phyloP scores from a whole-genome alignment of 2,113 vertebrate genomes.

The Boleophthalmus pectinirostris region DNA sequence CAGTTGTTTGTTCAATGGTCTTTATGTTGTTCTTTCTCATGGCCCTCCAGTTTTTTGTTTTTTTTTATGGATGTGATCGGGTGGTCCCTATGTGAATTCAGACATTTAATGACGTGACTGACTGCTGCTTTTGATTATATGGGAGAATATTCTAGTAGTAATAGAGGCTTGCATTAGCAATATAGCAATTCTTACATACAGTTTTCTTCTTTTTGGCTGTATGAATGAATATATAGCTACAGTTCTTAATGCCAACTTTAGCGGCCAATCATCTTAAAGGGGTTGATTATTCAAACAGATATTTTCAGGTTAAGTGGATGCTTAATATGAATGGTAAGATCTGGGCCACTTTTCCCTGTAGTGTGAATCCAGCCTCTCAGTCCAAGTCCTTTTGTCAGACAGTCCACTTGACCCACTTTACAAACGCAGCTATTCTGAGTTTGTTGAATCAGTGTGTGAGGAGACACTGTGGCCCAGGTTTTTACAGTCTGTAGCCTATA shows the following conservation, averaged over 20 bases:
- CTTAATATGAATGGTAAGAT: background rate
- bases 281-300: slow-evolving; percentile 2
- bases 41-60: slow-evolving; percentile 34
- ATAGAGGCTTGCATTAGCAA: slow-evolving; percentile 1
- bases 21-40: slow-evolving; percentile 32
- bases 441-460: slow-evolving; percentile 45
- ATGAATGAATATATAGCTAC: background rate
- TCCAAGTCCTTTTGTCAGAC: slow-evolving; percentile 14
- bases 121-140: slow-evolving; percentile 67
- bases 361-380: slow-evolving; percentile 14
- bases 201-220: background rate
- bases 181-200: background rate
- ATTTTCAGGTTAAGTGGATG: slow-evolving; percentile 2
- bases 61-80: background rate
- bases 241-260: background rate
- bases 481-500: slow-evolving; percentile 20
- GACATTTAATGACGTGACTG: slow-evolving; percentile 4
- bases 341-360: background rate
- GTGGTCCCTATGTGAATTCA: slow-evolving; percentile 53
- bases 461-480: slow-evolving; percentile 40
- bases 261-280: background rate
- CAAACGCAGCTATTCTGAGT: slow-evolving; percentile 26
- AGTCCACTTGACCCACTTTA: slow-evolving; percentile 50
- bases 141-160: slow-evolving; percentile 35
- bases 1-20: slow-evolving; percentile 15